Evolutionary conservation across 53 echinoderm and acorn worm species (phyloP).

Genomic region (Paelopatides confundens): DNA sequence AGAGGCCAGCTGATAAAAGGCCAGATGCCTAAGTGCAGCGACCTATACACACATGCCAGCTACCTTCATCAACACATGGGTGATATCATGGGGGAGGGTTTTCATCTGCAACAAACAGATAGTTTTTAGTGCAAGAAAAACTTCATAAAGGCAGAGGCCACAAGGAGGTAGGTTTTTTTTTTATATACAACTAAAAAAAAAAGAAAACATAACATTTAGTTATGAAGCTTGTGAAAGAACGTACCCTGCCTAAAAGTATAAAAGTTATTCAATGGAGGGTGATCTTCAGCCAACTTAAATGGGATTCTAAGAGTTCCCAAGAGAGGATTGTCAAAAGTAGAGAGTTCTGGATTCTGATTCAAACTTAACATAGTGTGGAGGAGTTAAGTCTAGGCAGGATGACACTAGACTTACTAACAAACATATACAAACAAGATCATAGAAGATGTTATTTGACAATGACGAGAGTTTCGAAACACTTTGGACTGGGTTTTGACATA

Average conservation of each 20-base stretch:
- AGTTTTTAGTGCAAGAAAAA: neutral
- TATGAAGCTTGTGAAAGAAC: neutral
- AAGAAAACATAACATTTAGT: neutral
- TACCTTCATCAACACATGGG: neutral
- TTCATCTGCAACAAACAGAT: neutral
- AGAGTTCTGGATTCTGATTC: neutral
- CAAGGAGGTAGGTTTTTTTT: neutral
- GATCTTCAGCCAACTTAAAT: neutral
- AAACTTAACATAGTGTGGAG: neutral
- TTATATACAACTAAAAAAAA: neutral
- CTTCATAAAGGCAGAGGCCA: neutral
- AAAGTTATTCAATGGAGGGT: neutral
- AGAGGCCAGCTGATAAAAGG: neutral
- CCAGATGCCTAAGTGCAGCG: constrained; percentile 4
- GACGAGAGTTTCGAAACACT: neutral
- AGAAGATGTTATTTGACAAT: neutral
- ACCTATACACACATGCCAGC: neutral
- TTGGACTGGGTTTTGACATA: neutral
- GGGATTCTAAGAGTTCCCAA: neutral
- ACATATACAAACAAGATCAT: neutral
- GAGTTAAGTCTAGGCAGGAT: neutral
- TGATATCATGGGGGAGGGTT: neutral
- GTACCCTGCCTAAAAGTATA: neutral
- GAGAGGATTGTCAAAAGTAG: neutral
- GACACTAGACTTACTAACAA: neutral